phyloP scores from a whole-genome alignment of 2,797 vertebrate genomes.

The Danio jaintianensis region DNA sequence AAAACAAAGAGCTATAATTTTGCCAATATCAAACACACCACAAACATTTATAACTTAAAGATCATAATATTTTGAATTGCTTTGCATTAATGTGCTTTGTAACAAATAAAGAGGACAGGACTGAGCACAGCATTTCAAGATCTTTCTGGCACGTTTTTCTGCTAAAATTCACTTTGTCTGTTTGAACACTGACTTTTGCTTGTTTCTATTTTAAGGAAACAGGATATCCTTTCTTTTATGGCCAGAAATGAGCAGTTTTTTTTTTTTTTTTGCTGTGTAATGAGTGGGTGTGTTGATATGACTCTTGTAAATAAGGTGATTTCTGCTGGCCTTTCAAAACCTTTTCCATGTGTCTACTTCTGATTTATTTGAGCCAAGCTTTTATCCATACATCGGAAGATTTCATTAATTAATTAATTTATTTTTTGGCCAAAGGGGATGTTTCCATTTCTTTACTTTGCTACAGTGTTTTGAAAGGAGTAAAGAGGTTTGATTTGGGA shows the following conservation, averaged over 20 bases:
- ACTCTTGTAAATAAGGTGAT: constrained; percentile 38
- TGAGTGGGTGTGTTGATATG: constrained; percentile 37
- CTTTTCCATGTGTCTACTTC: constrained; percentile 4
- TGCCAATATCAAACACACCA: too few species aligned
- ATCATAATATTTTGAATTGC: background rate
- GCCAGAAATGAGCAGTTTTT: background rate
- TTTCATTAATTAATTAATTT: too few species aligned
- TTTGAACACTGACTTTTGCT: constrained; percentile 40
- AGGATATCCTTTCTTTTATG: constrained; percentile 53
- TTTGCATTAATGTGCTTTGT: background rate
- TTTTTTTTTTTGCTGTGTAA: constrained; percentile 30
- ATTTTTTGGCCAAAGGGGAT: constrained; percentile 4
- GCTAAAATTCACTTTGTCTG: constrained; percentile 29
- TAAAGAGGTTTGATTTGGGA: constrained; percentile 14
- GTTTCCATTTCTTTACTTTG: constrained; percentile 12
- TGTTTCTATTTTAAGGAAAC: constrained; percentile 51
- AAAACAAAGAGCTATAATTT: too few species aligned
- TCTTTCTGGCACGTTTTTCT: constrained; percentile 23
- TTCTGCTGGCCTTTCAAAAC: constrained; percentile 9
- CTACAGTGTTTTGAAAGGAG: constrained; percentile 19
- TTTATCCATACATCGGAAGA: constrained; percentile 19
- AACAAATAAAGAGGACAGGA: constrained; percentile 8
- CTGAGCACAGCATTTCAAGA: background rate
- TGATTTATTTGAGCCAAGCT: constrained; percentile 16
- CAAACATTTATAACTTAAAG: too few species aligned